Conservation (phyloP, 2,888 invertebrate species). For the Catonia carolina region DNA sequence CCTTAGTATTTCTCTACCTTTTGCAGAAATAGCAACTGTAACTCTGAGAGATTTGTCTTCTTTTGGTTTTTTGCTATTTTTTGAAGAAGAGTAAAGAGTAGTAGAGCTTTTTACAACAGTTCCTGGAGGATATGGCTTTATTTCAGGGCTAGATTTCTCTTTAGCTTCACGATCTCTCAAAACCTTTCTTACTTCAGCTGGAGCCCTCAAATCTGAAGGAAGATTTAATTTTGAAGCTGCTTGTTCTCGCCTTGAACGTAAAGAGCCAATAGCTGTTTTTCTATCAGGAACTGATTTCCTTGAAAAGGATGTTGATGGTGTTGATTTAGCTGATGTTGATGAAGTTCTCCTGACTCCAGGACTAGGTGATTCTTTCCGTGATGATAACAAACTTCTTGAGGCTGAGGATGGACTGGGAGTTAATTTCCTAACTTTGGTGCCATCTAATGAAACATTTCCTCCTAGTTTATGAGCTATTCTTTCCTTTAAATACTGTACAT, state of each 20-base stretch:
- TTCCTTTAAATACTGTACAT: conserved; percentile 55
- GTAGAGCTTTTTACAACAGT: conserved; percentile 44
- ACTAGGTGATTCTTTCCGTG: conserved; percentile 31
- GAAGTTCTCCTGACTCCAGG: conserved; percentile 18
- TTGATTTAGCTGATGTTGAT: conserved; percentile 39
- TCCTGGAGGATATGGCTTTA: conserved; percentile 34
- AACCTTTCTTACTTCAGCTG: conserved; percentile 51
- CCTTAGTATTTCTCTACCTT: conserved; percentile 40
- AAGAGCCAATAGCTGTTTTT: not conserved
- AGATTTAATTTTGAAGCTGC: conserved; percentile 38
- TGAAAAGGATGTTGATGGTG: conserved; percentile 41
- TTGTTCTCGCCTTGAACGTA: conserved; percentile 23
- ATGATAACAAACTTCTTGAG: conserved; percentile 28
- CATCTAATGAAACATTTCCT: conserved; percentile 1
- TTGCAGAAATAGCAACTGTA: conserved; percentile 43
- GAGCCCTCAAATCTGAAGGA: conserved; percentile 52
- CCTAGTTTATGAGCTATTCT: conserved; percentile 53
- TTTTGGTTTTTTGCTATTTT: conserved; percentile 29
- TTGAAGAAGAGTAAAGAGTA: conserved; percentile 40
- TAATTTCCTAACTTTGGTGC: conserved; percentile 15
- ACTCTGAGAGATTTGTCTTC: conserved; percentile 45
- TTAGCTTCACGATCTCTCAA: conserved; percentile 36
- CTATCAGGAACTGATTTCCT: conserved; percentile 30
- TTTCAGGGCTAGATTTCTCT: conserved; percentile 17
- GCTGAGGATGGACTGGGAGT: conserved; percentile 16